phyloP scores from a whole-genome alignment of 2,113 vertebrate genomes.

The Drymodes brunneopygia region DNA sequence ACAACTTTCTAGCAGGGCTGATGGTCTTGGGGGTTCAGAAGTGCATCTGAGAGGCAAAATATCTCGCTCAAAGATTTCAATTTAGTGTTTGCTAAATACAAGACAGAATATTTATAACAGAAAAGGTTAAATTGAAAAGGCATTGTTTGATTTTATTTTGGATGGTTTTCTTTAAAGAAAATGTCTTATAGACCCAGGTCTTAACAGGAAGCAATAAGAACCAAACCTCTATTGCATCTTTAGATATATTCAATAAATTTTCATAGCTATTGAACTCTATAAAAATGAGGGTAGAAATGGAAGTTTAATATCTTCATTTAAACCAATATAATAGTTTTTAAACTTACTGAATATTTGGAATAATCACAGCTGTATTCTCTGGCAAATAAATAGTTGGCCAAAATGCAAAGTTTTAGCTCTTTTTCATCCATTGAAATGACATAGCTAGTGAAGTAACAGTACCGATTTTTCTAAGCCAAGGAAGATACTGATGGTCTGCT shows the following conservation, averaged over 20 bases:
- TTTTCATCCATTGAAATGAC: not conserved
- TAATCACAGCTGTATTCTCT: not conserved
- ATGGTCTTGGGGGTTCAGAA: not conserved
- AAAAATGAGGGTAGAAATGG: not conserved
- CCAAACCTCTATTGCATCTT: not conserved
- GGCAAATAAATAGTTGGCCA: not conserved
- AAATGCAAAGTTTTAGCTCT: not conserved
- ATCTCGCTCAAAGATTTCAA: not conserved
- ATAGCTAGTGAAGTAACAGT: not conserved
- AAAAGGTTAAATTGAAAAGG: not conserved
- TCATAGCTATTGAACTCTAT: not conserved
- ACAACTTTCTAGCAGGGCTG: not conserved
- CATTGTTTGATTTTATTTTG: not conserved
- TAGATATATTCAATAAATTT: not conserved
- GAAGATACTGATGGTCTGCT: fast-evolving
- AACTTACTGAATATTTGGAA: not conserved
- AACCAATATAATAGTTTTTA: not conserved
- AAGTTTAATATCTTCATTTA: not conserved
- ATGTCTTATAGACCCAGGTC: not conserved
- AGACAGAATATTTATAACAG: not conserved
- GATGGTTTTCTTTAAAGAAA: not conserved
- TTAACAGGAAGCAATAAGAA: not conserved
- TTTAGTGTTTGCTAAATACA: not conserved
- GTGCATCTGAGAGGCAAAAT: not conserved
- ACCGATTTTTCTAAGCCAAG: not conserved